Evolutionary conservation across 2,888 invertebrate species (phyloP).

Genomic region (Eulithis prunata): DNA sequence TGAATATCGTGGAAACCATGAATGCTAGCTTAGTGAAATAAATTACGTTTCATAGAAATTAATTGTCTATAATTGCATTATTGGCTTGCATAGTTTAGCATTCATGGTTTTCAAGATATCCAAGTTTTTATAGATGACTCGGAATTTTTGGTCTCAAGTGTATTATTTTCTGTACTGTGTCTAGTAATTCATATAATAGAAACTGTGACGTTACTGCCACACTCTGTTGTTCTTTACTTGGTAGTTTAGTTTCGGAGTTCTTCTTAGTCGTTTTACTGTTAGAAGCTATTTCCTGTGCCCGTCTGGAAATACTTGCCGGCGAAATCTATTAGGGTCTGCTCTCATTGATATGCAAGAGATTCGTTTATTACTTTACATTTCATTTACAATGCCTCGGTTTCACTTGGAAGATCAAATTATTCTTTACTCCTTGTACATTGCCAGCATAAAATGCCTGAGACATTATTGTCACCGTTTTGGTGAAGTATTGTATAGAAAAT

Average conservation of each 20-base stretch:
- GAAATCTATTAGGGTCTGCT: slow-evolving; percentile 69
- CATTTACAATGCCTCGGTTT: slow-evolving; percentile 64
- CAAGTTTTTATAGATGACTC: too few relatives aligned
- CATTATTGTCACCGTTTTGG: neutral
- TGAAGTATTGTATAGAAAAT: neutral
- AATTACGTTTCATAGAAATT: too few relatives aligned
- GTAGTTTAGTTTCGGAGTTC: neutral
- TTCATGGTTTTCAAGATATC: too few relatives aligned
- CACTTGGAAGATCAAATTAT: slow-evolving; percentile 51
- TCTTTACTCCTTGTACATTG: neutral
- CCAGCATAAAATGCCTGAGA: neutral
- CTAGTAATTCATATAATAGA: too few relatives aligned
- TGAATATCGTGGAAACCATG: too few relatives aligned
- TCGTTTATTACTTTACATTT: slow-evolving; percentile 73
- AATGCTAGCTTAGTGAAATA: too few relatives aligned
- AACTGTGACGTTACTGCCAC: too few relatives aligned
- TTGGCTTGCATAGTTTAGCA: too few relatives aligned
- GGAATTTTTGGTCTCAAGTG: too few relatives aligned
- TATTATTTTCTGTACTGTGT: too few relatives aligned
- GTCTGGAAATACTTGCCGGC: slow-evolving; percentile 63
- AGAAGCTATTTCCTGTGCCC: slow-evolving; percentile 9
- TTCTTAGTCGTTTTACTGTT: slow-evolving; percentile 51
- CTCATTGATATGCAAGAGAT: slow-evolving; percentile 77
- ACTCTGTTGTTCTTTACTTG: neutral
- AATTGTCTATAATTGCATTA: too few relatives aligned